These are phyloP conservation scores for Gastracanthus pulcherrimus DNA, from an alignment of 2,888 invertebrate species.

Conservation along the genomic window DNA sequence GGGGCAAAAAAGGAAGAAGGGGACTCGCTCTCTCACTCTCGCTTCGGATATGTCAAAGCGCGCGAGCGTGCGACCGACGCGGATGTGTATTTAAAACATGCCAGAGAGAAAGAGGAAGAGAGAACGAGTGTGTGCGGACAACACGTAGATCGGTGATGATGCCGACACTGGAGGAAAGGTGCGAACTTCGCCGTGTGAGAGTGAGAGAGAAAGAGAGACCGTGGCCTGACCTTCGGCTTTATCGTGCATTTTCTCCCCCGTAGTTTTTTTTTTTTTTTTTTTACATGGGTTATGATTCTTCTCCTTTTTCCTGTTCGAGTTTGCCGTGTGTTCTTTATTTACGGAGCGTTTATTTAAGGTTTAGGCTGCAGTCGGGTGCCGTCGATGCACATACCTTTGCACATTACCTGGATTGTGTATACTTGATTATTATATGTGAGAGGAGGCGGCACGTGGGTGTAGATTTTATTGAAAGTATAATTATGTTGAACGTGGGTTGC, in stretches of 20 bases:
- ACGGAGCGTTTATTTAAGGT: background rate
- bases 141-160: no score
- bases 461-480: background rate
- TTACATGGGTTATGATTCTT: background rate
- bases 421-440: background rate
- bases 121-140: no score
- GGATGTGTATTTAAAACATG: constrained; percentile 29
- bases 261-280: background rate
- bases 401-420: background rate
- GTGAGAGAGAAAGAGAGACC: no score
- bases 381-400: background rate
- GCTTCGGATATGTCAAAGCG: constrained; percentile 37
- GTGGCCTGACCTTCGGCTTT: background rate
- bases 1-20: background rate
- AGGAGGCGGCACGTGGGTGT: background rate
- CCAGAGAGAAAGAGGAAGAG: no score
- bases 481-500: no score
- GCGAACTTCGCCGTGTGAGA: constrained; percentile 13
- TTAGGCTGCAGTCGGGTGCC: background rate
- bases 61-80: background rate
- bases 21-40: background rate
- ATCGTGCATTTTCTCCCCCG: background rate
- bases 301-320: no score
- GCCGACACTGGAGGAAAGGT: background rate
- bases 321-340: no score